Evolutionary conservation across 2,888 invertebrate species (phyloP).

Genomic region (Homarus gammarus): DNA sequence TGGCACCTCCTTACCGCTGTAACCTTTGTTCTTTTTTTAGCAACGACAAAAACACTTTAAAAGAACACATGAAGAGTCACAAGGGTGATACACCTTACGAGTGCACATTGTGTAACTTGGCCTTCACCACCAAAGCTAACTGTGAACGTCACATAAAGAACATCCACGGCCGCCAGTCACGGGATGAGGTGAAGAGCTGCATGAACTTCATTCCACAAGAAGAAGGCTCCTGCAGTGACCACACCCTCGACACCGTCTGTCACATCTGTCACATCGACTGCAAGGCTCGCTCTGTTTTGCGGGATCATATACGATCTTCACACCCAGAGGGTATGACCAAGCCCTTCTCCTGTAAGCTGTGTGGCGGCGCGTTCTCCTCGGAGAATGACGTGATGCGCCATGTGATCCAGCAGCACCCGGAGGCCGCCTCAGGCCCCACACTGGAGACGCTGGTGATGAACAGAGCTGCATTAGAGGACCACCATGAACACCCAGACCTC

Average conservation of each 20-base stretch:
- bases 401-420: conserved; percentile 86
- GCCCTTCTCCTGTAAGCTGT: conserved; percentile 92
- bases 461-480: conserved; percentile 44
- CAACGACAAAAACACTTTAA: conserved; percentile 93
- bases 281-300: conserved; percentile 79
- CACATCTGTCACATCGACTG: conserved; percentile 80
- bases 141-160: conserved; percentile 96
- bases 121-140: conserved; percentile 98
- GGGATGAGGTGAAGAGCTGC: conserved; percentile 92
- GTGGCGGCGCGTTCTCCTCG: conserved; percentile 91
- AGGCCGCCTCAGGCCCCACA: conserved; percentile 79
- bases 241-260: conserved; percentile 79
- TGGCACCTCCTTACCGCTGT: conserved; percentile 90
- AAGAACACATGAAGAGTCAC: conserved; percentile 95
- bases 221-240: conserved; percentile 64
- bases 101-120: conserved; percentile 96
- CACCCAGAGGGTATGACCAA: conserved; percentile 78
- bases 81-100: conserved; percentile 97
- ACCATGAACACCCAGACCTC: conserved; percentile 69
- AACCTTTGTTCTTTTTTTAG: conserved; percentile 95
- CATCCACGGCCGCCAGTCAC: conserved; percentile 90
- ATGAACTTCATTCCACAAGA: conserved; percentile 82
- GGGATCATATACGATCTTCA: conserved; percentile 79
- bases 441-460: conserved; percentile 63
- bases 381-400: conserved; percentile 90